Conservation (phyloP, 2,113 vertebrate genomes). For the Gallinago undulata region DNA sequence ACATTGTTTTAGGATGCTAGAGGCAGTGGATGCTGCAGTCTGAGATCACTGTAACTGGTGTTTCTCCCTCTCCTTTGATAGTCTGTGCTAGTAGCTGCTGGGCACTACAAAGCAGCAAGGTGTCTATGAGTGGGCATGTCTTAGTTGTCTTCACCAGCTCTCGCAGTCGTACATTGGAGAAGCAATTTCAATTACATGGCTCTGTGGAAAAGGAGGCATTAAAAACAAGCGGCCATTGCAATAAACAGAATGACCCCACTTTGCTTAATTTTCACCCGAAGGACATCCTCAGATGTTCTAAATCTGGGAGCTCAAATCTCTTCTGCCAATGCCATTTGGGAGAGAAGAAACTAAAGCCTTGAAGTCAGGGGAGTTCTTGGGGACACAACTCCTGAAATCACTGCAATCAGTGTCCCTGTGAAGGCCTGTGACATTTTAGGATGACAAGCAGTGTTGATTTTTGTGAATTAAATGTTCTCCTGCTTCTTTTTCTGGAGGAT, state of each 20-base stretch:
- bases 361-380: not conserved
- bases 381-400: not conserved
- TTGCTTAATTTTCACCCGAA: not conserved
- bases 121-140: not conserved
- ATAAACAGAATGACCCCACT: fast-evolving
- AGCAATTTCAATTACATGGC: fast-evolving
- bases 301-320: not conserved
- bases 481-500: not conserved
- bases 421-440: not conserved
- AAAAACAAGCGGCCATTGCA: fast-evolving
- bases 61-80: not conserved
- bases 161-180: not conserved
- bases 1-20: not conserved
- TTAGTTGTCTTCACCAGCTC: not conserved
- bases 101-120: not conserved
- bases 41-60: not conserved
- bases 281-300: not conserved
- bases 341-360: not conserved
- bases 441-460: not conserved
- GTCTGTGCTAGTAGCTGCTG: not conserved
- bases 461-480: not conserved
- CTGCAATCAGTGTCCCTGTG: fast-evolving
- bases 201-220: not conserved
- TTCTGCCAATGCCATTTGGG: not conserved
- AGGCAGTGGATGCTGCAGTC: not conserved